phyloP scores from a whole-genome alignment of 2,888 invertebrate species.

The Cheilosia urbana region DNA sequence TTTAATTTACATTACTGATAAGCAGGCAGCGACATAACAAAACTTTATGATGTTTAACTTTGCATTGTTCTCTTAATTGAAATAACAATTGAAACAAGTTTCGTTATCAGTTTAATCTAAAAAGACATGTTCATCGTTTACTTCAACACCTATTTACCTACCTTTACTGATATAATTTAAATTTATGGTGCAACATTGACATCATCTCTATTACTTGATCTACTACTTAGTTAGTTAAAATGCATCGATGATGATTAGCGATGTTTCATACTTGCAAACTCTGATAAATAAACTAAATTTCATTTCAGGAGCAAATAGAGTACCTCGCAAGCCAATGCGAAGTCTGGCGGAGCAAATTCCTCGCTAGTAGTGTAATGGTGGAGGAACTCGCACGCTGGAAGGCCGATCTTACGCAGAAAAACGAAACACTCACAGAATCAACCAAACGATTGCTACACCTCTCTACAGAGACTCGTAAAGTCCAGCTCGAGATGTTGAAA shows the following conservation, averaged over 20 bases:
- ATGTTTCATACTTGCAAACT: too few relatives aligned
- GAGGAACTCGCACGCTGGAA: conserved; percentile 96
- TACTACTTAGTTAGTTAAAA: too few relatives aligned
- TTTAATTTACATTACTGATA: conserved; percentile 7
- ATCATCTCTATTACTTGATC: too few relatives aligned
- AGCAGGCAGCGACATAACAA: background rate
- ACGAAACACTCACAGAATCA: conserved; percentile 81
- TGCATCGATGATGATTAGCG: too few relatives aligned
- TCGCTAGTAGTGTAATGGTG: conserved; percentile 96
- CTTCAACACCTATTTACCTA: too few relatives aligned
- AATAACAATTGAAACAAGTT: conserved; percentile 1
- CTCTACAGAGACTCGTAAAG: conserved; percentile 83
- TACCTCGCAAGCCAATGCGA: conserved; percentile 97
- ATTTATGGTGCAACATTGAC: too few relatives aligned
- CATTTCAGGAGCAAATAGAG: conserved; percentile 91
- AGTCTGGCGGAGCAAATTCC: conserved; percentile 98
- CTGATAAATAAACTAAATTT: background rate
- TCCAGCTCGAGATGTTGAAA: conserved; percentile 82
- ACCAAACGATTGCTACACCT: conserved; percentile 81
- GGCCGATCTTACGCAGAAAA: conserved; percentile 88
- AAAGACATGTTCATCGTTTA: background rate
- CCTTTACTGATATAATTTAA: too few relatives aligned
- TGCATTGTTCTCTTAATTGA: conserved; percentile 2
- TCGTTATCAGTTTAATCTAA: background rate
- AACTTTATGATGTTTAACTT: background rate